Evolutionary conservation across 1,140 invertebrate genomes (phyloP).

Genomic region (Coboldia fuscipes): DNA sequence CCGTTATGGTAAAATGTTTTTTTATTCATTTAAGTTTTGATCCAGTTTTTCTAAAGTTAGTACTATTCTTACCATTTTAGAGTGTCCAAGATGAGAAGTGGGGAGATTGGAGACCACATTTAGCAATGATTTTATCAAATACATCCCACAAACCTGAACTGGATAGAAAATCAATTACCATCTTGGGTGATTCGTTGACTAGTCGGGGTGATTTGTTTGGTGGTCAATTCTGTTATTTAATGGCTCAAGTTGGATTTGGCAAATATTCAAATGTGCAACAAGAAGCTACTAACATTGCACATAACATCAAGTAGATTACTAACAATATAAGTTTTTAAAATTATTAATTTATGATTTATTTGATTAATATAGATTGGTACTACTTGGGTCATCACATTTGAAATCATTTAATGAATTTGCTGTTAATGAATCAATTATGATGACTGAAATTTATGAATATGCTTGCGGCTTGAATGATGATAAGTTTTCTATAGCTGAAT

Average conservation of each 20-base stretch:
- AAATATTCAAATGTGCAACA: constrained; percentile 22
- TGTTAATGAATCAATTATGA: constrained; percentile 66
- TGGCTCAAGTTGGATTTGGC: constrained; percentile 59
- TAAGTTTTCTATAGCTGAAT: constrained; percentile 44
- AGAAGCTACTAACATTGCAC: too few relatives aligned
- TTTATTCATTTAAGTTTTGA: constrained; percentile 2
- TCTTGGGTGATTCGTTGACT: constrained; percentile 45
- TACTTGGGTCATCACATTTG: constrained; percentile 50
- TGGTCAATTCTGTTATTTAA: constrained; percentile 84
- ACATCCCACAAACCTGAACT: constrained; percentile 54
- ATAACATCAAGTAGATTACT: too few relatives aligned
- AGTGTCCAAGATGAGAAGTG: constrained; percentile 67
- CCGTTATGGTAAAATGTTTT: constrained; percentile 43
- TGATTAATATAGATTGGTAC: constrained; percentile 33
- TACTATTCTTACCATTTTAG: constrained; percentile 21
- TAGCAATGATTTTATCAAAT: constrained; percentile 87
- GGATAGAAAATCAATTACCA: constrained; percentile 62
- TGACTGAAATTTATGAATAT: constrained; percentile 90
- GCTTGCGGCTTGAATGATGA: constrained; percentile 60
- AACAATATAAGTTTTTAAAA: too few relatives aligned
- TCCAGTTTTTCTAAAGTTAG: constrained; percentile 2
- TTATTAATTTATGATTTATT: constrained; percentile 13
- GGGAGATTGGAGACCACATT: constrained; percentile 90
- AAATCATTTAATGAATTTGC: constrained; percentile 45
- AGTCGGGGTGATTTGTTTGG: constrained; percentile 56